Conservation (phyloP, 2,113 vertebrate genomes). For the Phalacrocorax brasilianus region DNA sequence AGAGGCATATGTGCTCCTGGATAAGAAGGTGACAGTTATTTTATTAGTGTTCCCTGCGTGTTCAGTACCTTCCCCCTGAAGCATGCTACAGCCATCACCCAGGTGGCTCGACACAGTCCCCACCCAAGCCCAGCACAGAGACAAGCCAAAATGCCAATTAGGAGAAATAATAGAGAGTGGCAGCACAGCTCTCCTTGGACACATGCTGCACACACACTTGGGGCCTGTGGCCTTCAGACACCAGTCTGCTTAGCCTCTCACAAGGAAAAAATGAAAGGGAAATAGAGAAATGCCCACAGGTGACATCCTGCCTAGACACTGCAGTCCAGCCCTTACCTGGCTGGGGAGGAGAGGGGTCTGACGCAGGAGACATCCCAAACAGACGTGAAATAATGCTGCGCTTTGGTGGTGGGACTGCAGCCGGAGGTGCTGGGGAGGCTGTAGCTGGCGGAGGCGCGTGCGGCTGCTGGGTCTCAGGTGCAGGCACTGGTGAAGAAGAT, state of each 20-base stretch:
- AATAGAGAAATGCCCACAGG: background rate
- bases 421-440: background rate
- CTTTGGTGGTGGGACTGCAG: conserved; percentile 57
- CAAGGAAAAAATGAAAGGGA: background rate
- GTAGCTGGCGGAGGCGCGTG: accelerated
- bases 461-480: conserved; percentile 34
- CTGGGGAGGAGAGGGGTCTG: conserved; percentile 64
- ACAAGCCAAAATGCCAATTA: background rate
- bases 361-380: conserved; percentile 75
- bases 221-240: background rate
- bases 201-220: accelerated
- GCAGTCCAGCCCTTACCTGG: conserved; percentile 74
- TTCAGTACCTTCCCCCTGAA: background rate
- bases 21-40: background rate
- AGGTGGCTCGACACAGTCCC: background rate
- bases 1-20: background rate
- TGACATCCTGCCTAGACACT: too few species aligned
- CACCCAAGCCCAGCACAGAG: background rate
- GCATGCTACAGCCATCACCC: background rate
- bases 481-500: conserved; percentile 7
- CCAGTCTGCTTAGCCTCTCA: background rate
- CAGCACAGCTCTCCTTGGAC: background rate
- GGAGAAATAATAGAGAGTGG: background rate
- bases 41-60: background rate
- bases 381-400: conserved; percentile 91